Percentiles rank a stretch among this genome's conserved stretches.
Evolutionary conservation across 1,140 invertebrate species (phyloP).

Genomic region (Lepidurus couesii): DNA sequence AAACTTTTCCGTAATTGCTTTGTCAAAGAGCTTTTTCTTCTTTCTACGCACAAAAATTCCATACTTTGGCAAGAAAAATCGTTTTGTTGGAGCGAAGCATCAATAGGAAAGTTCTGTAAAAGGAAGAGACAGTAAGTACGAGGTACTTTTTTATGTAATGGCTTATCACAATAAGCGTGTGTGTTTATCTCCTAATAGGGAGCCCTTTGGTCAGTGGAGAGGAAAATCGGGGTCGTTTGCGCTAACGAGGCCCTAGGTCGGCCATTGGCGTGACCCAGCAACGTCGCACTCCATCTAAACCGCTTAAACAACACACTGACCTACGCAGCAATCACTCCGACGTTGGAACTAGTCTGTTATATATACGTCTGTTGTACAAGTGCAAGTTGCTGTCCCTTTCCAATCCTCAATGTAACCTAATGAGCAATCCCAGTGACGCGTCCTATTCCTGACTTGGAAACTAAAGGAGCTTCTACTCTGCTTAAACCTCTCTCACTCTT

Average conservation of each 20-base stretch:
- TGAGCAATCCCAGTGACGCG: not conserved
- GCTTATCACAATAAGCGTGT: constrained; percentile 19
- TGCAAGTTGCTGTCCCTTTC: not conserved
- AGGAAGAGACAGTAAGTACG: not conserved
- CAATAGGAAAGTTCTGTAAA: not conserved
- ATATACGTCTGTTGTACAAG: not conserved
- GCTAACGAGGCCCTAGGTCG: constrained; percentile 6
- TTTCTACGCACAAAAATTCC: too few relatives aligned
- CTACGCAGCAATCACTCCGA: not conserved
- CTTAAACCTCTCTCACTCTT: too few relatives aligned
- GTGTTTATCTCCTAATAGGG: constrained; percentile 10
- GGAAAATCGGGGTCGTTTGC: constrained; percentile 10
- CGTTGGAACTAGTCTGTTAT: not conserved
- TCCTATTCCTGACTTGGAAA: not conserved
- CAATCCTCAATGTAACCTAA: not conserved
- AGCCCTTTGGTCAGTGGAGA: constrained; percentile 17
- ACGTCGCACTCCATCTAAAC: constrained; percentile 21
- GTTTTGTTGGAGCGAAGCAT: not conserved
- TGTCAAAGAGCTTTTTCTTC: too few relatives aligned
- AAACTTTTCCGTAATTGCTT: too few relatives aligned
- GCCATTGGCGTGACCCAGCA: constrained; percentile 20
- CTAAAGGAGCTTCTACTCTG: too few relatives aligned
- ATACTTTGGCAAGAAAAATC: too few relatives aligned
- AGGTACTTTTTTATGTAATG: constrained; percentile 6
- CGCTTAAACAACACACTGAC: constrained; percentile 18